Percentiles rank a stretch among this genome's conserved stretches.
phyloP scores from a whole-genome alignment of 53 echinoderm and acorn worm genomes.

The Echinarachnius parma region DNA sequence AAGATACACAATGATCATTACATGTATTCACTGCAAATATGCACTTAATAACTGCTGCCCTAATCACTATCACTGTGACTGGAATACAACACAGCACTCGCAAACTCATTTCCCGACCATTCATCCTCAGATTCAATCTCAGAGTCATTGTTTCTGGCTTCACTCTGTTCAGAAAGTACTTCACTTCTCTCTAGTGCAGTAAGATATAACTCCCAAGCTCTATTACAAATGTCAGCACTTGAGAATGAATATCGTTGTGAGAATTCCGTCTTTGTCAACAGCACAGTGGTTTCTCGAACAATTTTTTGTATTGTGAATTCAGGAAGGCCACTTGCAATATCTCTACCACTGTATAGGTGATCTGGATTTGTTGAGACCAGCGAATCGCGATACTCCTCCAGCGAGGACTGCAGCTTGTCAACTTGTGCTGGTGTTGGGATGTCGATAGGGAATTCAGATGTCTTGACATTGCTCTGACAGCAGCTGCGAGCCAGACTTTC shows the following conservation, averaged over 20 bases:
- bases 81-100: neutral
- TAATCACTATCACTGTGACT: conserved; percentile 15
- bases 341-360: conserved; percentile 17
- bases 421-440: conserved; percentile 1
- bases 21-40: too few relatives aligned
- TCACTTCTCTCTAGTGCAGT: conserved; percentile 10
- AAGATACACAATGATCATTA: too few relatives aligned
- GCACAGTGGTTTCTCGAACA: neutral
- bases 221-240: neutral
- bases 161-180: too few relatives aligned
- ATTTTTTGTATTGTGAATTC: neutral
- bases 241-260: conserved; percentile 2
- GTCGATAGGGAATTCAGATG: neutral
- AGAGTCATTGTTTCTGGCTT: too few relatives aligned
- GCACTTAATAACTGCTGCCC: too few relatives aligned
- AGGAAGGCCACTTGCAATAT: conserved; percentile 4
- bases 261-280: neutral
- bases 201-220: conserved; percentile 3
- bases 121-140: too few relatives aligned
- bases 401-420: conserved; percentile 1
- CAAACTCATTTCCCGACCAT: conserved; percentile 12
- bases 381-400: conserved; percentile 11
- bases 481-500: neutral
- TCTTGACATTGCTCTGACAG: neutral
- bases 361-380: conserved; percentile 6